Evolutionary conservation across 2,888 invertebrate genomes (phyloP), one percentile per base, ranked within the genome.

Genomic region (Stegana nigrithorax): DNA sequence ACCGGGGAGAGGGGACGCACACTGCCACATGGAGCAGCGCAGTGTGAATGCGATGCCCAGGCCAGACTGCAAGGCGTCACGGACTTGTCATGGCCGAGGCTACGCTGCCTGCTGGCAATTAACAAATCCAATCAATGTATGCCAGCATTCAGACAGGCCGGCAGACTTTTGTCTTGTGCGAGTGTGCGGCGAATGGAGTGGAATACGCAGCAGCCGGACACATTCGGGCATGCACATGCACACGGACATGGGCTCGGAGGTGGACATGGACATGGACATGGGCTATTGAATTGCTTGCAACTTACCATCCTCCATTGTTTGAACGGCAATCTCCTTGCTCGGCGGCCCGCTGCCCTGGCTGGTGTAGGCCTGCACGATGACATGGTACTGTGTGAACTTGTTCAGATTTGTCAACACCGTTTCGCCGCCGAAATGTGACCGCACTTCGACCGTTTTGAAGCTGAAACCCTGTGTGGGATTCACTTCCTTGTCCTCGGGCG

Each of bases 301-400:
- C 87, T 87, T 83, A 92, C 93, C 92, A 86, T 94, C 94, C 87
- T 95, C 94, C 86, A 93, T 89, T 60, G 94, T 95, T 73, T 92
- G 90, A 4, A 92, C 90, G 55, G 91, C 90, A 51, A 93, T 90
- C 36, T 93, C 92, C 63, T 92, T 91, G 42, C 93, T 94, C 10
- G 93, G 91, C 1, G 95, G 95, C 0, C 95, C 95, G 50, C 93
- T 92, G 23, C 95, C 95, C 76, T 93, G 89, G 78, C 92, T 93
- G 72, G 95, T 95, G 81, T 94, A 95, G 23, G 94, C 94, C 85
- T 94, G 94, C 2, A 94, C 93, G 47, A 94, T 91, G 26, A 94
- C 91, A 71, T 91, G 92, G 80, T 95, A 95, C 5, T 90, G 90
- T 1, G 93, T 91, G 83, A 91, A 94, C 84, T 93, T 93, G 78